A percentile compares a stretch with the other conserved stretches of the same genome.
Conservation (phyloP, 2,797 vertebrate species). For the Lepus townsendii region DNA sequence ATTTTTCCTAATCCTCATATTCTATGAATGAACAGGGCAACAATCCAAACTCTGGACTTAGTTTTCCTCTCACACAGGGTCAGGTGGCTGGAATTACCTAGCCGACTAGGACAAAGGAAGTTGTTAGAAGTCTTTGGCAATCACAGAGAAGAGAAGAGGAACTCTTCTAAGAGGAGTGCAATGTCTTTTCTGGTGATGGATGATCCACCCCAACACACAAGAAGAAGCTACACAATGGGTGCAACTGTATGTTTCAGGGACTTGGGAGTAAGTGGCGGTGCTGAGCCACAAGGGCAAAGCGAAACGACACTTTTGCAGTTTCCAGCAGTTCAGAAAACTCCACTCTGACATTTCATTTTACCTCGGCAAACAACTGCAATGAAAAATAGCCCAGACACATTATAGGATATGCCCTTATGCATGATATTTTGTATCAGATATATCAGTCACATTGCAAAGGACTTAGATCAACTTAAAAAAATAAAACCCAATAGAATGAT, state of each 20-base stretch:
- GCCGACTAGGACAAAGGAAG: constrained; percentile 67
- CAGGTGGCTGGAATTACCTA: constrained; percentile 57
- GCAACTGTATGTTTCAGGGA: constrained; percentile 22
- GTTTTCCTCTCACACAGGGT: constrained; percentile 8
- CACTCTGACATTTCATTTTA: constrained; percentile 83
- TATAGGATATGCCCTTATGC: constrained; percentile 87
- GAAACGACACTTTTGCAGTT: constrained; percentile 71
- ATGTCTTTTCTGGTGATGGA: neutral
- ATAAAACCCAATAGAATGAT: constrained; percentile 99
- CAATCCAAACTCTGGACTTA: constrained; percentile 64
- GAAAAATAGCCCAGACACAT: constrained; percentile 85
- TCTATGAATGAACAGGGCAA: constrained; percentile 75
- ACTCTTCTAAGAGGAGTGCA: neutral
- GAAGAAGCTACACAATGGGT: neutral
- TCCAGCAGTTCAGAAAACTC: constrained; percentile 82
- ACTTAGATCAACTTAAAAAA: constrained; percentile 99
- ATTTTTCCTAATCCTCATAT: constrained; percentile 61
- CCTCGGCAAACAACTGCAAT: constrained; percentile 83
- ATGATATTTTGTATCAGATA: constrained; percentile 89
- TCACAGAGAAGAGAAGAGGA: constrained; percentile 45
- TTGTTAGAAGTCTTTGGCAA: constrained; percentile 43
- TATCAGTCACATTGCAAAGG: constrained; percentile 96
- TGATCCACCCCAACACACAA: neutral
- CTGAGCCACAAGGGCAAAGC: constrained; percentile 44
- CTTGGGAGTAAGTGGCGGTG: constrained; percentile 17